Base-by-base conservation (phyloP, 2,888 invertebrate genomes). In the Callosobruchus maculatus region DNA sequence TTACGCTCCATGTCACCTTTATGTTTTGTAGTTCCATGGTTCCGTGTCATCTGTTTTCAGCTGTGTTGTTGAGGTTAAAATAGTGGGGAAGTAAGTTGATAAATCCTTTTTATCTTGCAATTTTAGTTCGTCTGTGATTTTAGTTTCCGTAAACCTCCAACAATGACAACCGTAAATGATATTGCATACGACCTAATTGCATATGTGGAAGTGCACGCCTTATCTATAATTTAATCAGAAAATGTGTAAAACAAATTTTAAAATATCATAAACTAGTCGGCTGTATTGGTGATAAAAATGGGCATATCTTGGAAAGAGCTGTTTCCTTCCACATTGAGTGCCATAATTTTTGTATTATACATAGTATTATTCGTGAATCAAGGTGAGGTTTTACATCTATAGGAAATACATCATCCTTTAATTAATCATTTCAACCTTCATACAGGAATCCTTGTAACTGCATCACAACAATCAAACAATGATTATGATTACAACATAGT, bases 331-430 rank as follows among this genome's bases (percentile, higher is more conserved):
- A 93, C 91, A 88, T 89, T 93, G 83, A 95, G 95, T 83, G 91
- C 93, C 82, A 86, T 94, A 71, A 93, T 96, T 82, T 97, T 97
- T 85, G 86, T 94, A 70, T 88, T 94, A 26, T 97, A 97, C 83
- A 96, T 97, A 89, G 91, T 92, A 78, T 89, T 97, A 73, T 97
- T 97, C 87, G 94, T 97, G 72, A 95, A 94, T 85, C 97, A 97
- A 93, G 97, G 97, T 97, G 90, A 86, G 71, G 72, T 26, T 2
- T 22, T 18, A 21, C 68, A 20, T 75, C 68, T 71, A 69, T 71
- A 49, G 22, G 18, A 21, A 69, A 21, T 69, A 30, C 66, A 20
- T 68, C 72, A 68, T 71, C 69, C 70, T 70, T 31, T 31, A 68
- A 69, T 71, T 70, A 26, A 69, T 66, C 18, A 71, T 26, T 78